Evolutionary conservation across 1,140 invertebrate genomes (phyloP).

Genomic region (Drosophila watanabei): DNA sequence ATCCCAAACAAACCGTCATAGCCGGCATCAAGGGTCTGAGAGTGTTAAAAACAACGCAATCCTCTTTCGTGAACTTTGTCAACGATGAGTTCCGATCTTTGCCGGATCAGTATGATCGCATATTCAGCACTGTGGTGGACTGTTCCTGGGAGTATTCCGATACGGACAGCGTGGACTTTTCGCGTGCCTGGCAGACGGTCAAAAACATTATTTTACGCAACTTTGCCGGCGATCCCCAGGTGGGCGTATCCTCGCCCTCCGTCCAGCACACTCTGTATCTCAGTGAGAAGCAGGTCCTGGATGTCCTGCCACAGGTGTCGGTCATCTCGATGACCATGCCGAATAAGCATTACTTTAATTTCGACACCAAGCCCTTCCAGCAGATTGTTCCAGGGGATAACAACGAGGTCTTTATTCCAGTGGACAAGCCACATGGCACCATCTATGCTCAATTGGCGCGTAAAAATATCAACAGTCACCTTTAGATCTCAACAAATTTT

Average conservation of each 20-base stretch:
- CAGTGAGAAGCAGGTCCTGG: slow-evolving; percentile 88
- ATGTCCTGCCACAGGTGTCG: slow-evolving; percentile 88
- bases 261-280: slow-evolving; percentile 92
- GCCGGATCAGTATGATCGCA: slow-evolving; percentile 90
- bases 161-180: slow-evolving; percentile 88
- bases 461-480: slow-evolving; percentile 86
- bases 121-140: slow-evolving; percentile 90
- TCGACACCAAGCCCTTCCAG: slow-evolving; percentile 90
- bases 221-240: slow-evolving; percentile 90
- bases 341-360: slow-evolving; percentile 92
- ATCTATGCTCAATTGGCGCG: slow-evolving; percentile 90
- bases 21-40: slow-evolving; percentile 89
- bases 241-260: slow-evolving; percentile 90
- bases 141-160: slow-evolving; percentile 90
- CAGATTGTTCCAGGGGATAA: slow-evolving; percentile 88
- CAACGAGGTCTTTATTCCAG: slow-evolving; percentile 90
- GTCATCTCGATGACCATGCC: slow-evolving; percentile 92
- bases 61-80: slow-evolving; percentile 91
- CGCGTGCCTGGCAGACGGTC: slow-evolving; percentile 89
- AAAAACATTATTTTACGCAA: slow-evolving; percentile 90
- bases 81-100: slow-evolving; percentile 91
- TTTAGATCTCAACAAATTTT: slow-evolving; percentile 39
- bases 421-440: slow-evolving; percentile 91
- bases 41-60: slow-evolving; percentile 92
- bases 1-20: slow-evolving; percentile 87